A percentile compares a stretch with the other conserved stretches of the same genome.
Conservation (phyloP, 1,140 invertebrate species). For the Rhyacophila brunnea region DNA sequence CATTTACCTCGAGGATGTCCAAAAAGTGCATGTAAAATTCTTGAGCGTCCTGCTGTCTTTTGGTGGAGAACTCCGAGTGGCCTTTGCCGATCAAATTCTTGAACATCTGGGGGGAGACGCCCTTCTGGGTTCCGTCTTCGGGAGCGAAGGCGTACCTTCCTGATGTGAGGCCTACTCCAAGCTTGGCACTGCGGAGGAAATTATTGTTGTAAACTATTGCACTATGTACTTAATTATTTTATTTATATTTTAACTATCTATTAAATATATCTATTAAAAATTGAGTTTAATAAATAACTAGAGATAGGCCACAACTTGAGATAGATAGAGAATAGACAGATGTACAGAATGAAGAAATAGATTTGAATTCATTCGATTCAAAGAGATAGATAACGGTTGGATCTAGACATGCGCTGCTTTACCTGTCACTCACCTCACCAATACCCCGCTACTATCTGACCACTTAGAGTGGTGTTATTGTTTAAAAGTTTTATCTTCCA, state of each 20-base stretch:
- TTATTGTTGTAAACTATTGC: too few relatives aligned
- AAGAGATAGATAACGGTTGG: not conserved
- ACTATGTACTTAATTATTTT: too few relatives aligned
- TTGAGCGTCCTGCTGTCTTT: constrained; percentile 96
- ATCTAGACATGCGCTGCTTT: too few relatives aligned
- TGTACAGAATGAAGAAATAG: not conserved
- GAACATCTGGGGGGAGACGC: constrained; percentile 92
- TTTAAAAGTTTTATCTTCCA: too few relatives aligned
- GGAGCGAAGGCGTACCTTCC: constrained; percentile 81
- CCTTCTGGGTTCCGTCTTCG: constrained; percentile 62
- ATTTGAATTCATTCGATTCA: not conserved
- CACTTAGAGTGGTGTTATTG: too few relatives aligned
- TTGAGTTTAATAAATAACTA: constrained; percentile 1
- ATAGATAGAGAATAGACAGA: not conserved
- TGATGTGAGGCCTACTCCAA: constrained; percentile 82
- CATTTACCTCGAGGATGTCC: constrained; percentile 73
- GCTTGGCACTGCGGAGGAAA: constrained; percentile 58
- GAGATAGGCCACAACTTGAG: not conserved
- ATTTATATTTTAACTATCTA: too few relatives aligned
- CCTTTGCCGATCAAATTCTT: constrained; percentile 86
- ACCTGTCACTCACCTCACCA: too few relatives aligned
- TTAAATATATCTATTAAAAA: not conserved
- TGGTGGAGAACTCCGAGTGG: constrained; percentile 92
- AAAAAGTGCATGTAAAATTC: constrained; percentile 95
- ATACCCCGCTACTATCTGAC: too few relatives aligned